Conservation (phyloP, 2,888 invertebrate species). For the Drosophila merina region DNA sequence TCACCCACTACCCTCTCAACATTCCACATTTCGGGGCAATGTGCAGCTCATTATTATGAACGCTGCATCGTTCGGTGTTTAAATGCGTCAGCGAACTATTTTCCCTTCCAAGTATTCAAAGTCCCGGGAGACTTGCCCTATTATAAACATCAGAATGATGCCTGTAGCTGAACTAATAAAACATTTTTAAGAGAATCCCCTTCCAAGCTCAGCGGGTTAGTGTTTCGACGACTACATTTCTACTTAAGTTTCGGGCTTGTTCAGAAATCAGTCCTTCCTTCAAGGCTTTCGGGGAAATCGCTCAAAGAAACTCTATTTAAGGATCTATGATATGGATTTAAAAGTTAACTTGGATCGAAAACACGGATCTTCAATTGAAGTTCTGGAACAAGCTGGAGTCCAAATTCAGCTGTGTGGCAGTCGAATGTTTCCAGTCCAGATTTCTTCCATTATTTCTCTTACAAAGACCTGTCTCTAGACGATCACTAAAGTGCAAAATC, state of each 20-base stretch:
- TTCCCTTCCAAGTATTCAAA: background rate
- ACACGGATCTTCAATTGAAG: constrained; percentile 40
- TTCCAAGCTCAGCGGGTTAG: constrained; percentile 3
- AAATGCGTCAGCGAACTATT: constrained; percentile 34
- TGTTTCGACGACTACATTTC: too few relatives aligned
- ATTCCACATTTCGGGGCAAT: constrained; percentile 46
- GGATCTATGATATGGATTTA: constrained; percentile 20
- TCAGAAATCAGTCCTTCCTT: background rate
- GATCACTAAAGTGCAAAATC: constrained; percentile 2
- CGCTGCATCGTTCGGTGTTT: constrained; percentile 47
- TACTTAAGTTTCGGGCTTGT: too few relatives aligned
- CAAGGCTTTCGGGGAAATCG: constrained; percentile 27
- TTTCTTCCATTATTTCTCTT: constrained; percentile 26
- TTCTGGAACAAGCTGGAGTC: constrained; percentile 44
- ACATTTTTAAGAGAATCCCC: constrained; percentile 3
- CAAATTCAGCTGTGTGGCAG: constrained; percentile 5
- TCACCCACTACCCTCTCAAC: background rate
- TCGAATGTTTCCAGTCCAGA: background rate
- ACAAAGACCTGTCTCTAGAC: constrained; percentile 49
- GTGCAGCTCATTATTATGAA: constrained; percentile 66
- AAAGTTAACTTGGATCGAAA: constrained; percentile 23
- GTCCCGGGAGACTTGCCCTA: background rate
- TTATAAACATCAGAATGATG: background rate
- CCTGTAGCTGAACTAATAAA: background rate
- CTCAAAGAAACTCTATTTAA: constrained; percentile 29